Evolutionary conservation across 2,888 invertebrate species (phyloP).

Genomic region (Drosophila neoperkinsi): DNA sequence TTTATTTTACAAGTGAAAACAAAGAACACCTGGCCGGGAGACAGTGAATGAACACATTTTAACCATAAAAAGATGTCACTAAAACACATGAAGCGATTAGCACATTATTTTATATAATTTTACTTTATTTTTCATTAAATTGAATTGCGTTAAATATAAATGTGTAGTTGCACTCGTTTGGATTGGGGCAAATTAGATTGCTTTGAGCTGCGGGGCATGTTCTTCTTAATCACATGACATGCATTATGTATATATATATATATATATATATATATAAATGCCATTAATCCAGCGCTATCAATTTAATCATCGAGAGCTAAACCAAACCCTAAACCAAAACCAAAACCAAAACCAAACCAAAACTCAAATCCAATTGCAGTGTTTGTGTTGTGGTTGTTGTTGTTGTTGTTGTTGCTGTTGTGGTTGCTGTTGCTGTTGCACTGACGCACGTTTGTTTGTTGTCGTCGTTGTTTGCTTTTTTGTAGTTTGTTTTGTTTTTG

Average conservation of each 20-base stretch:
- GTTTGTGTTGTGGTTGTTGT: conserved; percentile 6
- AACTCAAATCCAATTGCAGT: conserved; percentile 15
- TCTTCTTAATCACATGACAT: conserved; percentile 3
- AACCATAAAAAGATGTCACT: background rate
- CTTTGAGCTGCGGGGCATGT: background rate
- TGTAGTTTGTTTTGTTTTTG: background rate
- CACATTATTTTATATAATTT: background rate
- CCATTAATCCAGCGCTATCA: conserved; percentile 35
- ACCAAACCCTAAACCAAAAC: conserved; percentile 7
- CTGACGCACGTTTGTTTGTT: conserved; percentile 31
- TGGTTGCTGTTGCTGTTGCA: conserved; percentile 16
- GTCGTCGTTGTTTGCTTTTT: conserved; percentile 28
- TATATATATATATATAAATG: background rate
- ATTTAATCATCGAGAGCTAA: conserved; percentile 23
- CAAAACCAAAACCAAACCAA: conserved; percentile 1
- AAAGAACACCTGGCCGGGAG: background rate
- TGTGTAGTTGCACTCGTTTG: background rate
- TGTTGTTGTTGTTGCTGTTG: conserved; percentile 2
- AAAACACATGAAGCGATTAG: background rate
- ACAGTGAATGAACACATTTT: background rate
- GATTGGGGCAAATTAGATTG: background rate
- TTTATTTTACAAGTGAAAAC: background rate
- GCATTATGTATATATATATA: conserved; percentile 1
- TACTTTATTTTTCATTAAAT: background rate
- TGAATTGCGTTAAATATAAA: background rate